Evolutionary conservation across 2,888 invertebrate genomes (phyloP).

Genomic region (Callyntrura guangdongensis): DNA sequence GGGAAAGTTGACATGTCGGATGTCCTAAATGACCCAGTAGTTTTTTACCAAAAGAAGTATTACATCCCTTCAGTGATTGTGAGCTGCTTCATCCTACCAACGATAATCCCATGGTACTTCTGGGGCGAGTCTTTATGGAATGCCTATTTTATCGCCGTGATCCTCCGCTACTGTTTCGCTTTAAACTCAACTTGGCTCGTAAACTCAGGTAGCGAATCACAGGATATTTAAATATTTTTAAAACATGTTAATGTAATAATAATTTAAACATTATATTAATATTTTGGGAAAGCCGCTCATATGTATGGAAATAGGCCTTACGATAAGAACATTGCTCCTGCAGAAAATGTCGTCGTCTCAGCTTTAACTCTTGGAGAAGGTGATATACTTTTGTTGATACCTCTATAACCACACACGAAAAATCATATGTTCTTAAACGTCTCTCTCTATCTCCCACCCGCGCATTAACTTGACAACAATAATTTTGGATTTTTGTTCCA

Average conservation of each 20-base stretch:
- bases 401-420: no score
- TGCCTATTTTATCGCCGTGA: constrained; percentile 93
- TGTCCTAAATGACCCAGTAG: constrained; percentile 92
- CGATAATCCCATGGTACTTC: constrained; percentile 91
- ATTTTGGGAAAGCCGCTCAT: no score
- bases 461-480: constrained; percentile 79
- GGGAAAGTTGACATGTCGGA: constrained; percentile 95
- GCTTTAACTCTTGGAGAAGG: constrained; percentile 77
- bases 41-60: constrained; percentile 94
- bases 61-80: constrained; percentile 76
- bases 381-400: neutral
- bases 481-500: constrained; percentile 68
- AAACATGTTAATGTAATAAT: no score
- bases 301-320: no score
- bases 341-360: constrained; percentile 69
- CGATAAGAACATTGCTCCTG: no score
- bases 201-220: no score
- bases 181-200: constrained; percentile 97
- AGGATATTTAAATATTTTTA: no score
- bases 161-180: constrained; percentile 92
- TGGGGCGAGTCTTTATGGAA: constrained; percentile 93
- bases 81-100: constrained; percentile 86
- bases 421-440: no score
- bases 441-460: no score
- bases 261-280: no score